A percentile compares a stretch with the other conserved stretches of the same genome.
Evolutionary conservation across 1,140 invertebrate species (phyloP).

Genomic region (Musca vetustissima): DNA sequence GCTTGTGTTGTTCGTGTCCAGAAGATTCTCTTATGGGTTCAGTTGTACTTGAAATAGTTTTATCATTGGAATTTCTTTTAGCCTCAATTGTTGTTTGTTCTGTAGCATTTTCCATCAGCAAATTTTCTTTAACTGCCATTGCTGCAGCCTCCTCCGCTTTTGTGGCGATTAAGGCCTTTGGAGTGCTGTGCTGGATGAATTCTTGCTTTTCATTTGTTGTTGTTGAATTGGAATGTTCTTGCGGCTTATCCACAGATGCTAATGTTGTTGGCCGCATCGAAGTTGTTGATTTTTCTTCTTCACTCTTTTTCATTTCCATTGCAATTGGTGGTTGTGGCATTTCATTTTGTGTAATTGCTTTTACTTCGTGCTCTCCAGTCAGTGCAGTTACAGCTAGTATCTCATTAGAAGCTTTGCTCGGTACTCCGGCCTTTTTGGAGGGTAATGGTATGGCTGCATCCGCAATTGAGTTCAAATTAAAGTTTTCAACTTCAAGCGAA

Average conservation of each 20-base stretch:
- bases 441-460: constrained; percentile 34
- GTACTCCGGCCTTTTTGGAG: too few species aligned
- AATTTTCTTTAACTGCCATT: not conserved
- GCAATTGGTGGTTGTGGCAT: too few species aligned
- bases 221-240: not conserved
- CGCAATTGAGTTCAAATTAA: constrained; percentile 29
- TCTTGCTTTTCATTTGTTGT: not conserved
- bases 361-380: not conserved
- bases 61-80: not conserved
- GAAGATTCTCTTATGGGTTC: not conserved
- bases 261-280: not conserved
- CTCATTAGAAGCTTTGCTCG: too few species aligned
- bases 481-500: not conserved
- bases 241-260: not conserved
- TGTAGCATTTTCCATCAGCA: not conserved
- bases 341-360: constrained; percentile 28
- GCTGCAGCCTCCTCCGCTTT: not conserved
- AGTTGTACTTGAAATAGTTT: not conserved
- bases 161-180: not conserved
- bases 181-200: not conserved
- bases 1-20: not conserved
- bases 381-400: too few species aligned
- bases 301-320: too few species aligned
- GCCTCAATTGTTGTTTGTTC: not conserved
- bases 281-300: not conserved